Conservation (phyloP, 2,888 invertebrate genomes). For the Loripinus fragilis region DNA sequence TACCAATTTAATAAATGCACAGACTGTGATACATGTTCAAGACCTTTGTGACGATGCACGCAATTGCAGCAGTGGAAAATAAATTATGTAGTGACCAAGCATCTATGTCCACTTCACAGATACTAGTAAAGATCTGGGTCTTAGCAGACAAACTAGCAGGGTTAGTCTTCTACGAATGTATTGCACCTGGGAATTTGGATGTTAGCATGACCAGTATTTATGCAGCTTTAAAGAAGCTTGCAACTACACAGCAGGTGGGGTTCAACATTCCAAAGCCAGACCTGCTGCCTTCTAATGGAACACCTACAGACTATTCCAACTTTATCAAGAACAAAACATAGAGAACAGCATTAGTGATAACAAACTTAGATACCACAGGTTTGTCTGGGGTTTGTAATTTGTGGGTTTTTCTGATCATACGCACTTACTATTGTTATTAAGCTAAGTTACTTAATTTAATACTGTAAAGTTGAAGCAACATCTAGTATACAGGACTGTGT, state of each 20-base stretch:
- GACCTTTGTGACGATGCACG: neutral
- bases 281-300: conserved; percentile 29
- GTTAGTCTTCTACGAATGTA: neutral
- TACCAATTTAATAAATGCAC: neutral
- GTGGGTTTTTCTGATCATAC: too few species aligned
- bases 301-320: conserved; percentile 31
- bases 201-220: conserved; percentile 17
- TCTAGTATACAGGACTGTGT: conserved; percentile 33
- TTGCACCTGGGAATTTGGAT: neutral
- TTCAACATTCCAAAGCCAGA: conserved; percentile 37
- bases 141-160: neutral
- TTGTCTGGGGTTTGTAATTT: too few species aligned
- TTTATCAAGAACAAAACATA: conserved; percentile 28
- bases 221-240: conserved; percentile 10
- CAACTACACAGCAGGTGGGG: conserved; percentile 26
- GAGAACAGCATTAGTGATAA: conserved; percentile 23
- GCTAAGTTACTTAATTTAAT: conserved; percentile 33
- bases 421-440: too few species aligned
- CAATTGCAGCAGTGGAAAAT: neutral
- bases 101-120: too few species aligned
- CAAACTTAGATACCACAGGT: conserved; percentile 17
- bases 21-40: neutral
- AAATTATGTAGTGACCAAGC: neutral
- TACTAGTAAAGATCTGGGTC: neutral
- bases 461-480: conserved; percentile 24